Evolutionary conservation across 2,888 invertebrate species (phyloP), one percentile per base, ranked within the genome.

Genomic region (Drosophila prostipennis): DNA sequence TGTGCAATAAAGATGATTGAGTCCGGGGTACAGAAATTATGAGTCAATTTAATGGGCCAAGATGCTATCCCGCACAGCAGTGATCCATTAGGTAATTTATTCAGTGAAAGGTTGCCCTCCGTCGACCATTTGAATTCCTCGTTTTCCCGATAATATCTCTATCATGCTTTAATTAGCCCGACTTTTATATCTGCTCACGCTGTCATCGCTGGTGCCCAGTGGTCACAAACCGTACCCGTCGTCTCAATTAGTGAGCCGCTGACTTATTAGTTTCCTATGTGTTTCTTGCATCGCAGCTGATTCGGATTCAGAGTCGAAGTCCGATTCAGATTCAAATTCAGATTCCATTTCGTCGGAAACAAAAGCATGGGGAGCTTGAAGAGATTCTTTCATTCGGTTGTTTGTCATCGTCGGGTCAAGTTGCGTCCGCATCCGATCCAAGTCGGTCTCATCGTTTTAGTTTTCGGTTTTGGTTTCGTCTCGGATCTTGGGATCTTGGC

Each of bases 361-460:
- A 81, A 84, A 85, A 84, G 78, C 59, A 48, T 53, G 74, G 51
- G 63, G 77, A 78, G 36, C 71, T 59, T 70, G 48, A 56, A 59
- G 76, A 79, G 74, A 69, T 84, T 80, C 81, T 81, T 84, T 87
- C 84, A 85, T 81, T 85, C 73, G 63, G 56, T 51, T 48, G 78
- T 73, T 64, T 63, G 78, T 64, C 77, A 72, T 71, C 68, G 80
- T 57, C 69, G 75, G 72, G 84, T 63, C 60, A 76, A 81, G 84
- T 67, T 70, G 64, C 54, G 49, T 45, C 59, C 46, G 43, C 54
- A 69, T 68, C 43, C 52, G 54, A 57, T 40, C 36, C 16, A 19
- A 42, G 42, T 19, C 52, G 56, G 32, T 52, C 29, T 39, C 57
- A 52, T 40, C 52, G 32, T 40, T 43, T 39, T 51, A 29, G 53